Conservation (phyloP, 2,113 vertebrate genomes). For the Megaptera novaeangliae region DNA sequence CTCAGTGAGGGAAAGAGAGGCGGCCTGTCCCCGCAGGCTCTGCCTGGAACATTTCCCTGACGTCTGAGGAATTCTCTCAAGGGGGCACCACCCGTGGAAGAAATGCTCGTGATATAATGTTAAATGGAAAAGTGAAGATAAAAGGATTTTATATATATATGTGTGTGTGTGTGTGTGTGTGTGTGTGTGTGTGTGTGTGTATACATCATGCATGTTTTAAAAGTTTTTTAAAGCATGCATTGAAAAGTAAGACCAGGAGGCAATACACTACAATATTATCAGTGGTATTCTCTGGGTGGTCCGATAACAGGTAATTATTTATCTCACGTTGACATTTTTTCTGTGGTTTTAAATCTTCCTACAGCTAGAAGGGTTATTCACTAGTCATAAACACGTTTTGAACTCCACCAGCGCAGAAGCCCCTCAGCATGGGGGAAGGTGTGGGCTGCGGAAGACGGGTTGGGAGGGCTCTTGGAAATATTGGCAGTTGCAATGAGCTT, state of each 20-base stretch:
- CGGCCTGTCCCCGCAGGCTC: neutral
- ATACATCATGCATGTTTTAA: neutral
- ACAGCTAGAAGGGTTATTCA: neutral
- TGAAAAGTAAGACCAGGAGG: neutral
- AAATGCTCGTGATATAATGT: neutral
- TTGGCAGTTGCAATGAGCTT: neutral
- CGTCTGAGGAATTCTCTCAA: neutral
- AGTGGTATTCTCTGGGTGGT: neutral
- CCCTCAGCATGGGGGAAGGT: neutral
- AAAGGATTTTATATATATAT: neutral
- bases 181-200: neutral
- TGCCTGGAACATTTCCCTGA: neutral
- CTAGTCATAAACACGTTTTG: neutral
- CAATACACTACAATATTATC: neutral
- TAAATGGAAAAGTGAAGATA: neutral
- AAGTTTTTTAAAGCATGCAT: neutral
- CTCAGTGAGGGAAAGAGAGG: accelerated
- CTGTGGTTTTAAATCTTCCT: neutral
- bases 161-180: neutral
- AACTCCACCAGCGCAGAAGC: neutral
- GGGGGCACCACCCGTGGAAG: neutral
- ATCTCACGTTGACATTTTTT: neutral
- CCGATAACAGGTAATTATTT: neutral
- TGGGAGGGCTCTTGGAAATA: neutral
- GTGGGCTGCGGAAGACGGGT: neutral